Base-by-base conservation (phyloP, 2,113 vertebrate species). In the Cricetomys ansorgei region DNA sequence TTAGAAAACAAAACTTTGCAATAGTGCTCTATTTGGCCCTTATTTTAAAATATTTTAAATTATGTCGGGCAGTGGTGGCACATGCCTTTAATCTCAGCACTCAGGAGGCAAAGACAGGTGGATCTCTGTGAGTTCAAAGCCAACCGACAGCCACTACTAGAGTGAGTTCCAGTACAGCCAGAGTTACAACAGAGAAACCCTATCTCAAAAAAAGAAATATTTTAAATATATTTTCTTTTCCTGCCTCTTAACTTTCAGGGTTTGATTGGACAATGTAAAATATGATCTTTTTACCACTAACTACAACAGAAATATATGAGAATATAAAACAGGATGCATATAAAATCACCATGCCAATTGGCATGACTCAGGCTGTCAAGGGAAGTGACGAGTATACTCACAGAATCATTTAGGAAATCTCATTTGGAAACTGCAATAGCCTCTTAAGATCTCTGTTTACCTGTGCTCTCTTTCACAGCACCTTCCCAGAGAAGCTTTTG, bases 191-290 rank as follows among this genome's bases (percentile, higher is more conserved):
- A n/a, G n/a, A n/a, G n/a, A n/a, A n/a, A n/a, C n/a, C n/a, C n/a
- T n/a, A n/a, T n/a, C n/a, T n/a, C n/a, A n/a, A n/a, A n/a, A n/a
- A n/a, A n/a, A n/a, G n/a, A 70, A 90, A 72, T 85, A 94, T 93
- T 50, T 69, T 53, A 69, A n/a, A 53, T 69, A n/a, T 37, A 53
- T 50, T n/a, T 21, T 62, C 69, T 89, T 92, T 91, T 75, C n/a
- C 31, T 62, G 88, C 69, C 15, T 91, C 45, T 92, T 96, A 95
- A 40, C 64, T 84, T 94, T 88, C 40, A 95, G 7, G 21, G 70
- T 96, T 95, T 94, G 96, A 84, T 70, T 94, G 21, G 45, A 65
- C 25, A 89, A 7, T 37, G 79, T 83, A 89, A 75, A 83, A 72
- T 70, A 40, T 89, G 25, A 80, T 25, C 40, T 23, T 81, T 81